phyloP scores from a whole-genome alignment of 2,113 vertebrate genomes.

The Nesogale talazaci region DNA sequence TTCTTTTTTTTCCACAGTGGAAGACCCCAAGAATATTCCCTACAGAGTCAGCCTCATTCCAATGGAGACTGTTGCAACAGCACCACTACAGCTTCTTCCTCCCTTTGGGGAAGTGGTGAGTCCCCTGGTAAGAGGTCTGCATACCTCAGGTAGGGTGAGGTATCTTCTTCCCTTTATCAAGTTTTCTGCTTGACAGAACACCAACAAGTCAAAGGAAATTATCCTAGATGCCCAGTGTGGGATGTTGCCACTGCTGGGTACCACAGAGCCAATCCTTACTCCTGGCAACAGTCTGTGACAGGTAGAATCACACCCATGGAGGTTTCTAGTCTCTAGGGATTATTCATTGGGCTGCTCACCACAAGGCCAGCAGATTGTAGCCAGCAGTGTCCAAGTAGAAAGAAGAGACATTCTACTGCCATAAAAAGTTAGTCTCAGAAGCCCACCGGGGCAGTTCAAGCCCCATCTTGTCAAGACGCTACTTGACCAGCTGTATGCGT shows the following conservation, averaged over 20 bases:
- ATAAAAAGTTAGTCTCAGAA: no score
- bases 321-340: neutral
- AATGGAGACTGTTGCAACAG: neutral
- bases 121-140: neutral
- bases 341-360: no score
- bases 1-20: neutral
- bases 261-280: neutral
- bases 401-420: no score
- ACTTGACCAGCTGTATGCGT: no score
- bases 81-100: neutral
- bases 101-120: neutral
- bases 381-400: no score
- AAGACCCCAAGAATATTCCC: neutral
- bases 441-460: no score
- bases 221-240: neutral
- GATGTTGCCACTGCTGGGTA: neutral
- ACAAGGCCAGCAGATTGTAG: no score
- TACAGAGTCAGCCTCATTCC: neutral
- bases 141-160: fast-evolving
- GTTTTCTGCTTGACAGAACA: neutral
- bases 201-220: neutral
- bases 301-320: neutral
- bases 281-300: neutral
- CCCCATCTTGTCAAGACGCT: no score
- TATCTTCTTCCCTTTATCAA: no score